Base-by-base conservation (phyloP, 1,140 invertebrate species). In the Drosophila lacertosa region DNA sequence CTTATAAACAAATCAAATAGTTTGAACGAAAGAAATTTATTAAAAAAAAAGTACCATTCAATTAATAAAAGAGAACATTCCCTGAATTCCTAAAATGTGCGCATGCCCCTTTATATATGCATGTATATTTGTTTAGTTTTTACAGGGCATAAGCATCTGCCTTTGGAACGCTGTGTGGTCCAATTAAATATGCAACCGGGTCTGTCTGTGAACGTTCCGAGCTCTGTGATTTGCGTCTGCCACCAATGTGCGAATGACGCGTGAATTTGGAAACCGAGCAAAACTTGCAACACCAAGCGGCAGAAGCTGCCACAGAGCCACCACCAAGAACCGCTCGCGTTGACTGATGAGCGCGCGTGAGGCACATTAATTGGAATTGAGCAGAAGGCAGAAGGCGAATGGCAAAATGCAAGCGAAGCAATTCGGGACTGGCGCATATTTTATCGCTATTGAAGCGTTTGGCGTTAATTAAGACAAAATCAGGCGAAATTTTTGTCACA, bases 381-480 rank as follows among this genome's bases (percentile, higher is more conserved):
- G 65, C 68, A 32, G 59, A 51, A 39, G 15, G 32, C 42, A 32
- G 50, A 13, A n/a, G n/a, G 4, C 29, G 1, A 22, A 2, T 22
- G 20, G 20, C 20, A 22, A 22, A 57, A 18, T 15, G 47, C 45
- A 67, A 51, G 33, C 18, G 9, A 62, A 50, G 65, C 55, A 50
- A 63, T 44, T 10, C 11, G 60, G 37, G 62, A 62, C 66, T 77
- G 80, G 65, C 73, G 86, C 82, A 90, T 90, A 90, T 90, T 90
- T 90, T 90, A 90, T 89, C 74, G 89, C 89, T 89, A 90, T 90
- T 90, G 84, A 90, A 90, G 89, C 89, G 89, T 90, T 90, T 90
- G 89, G 89, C 89, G 89, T 90, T 90, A 90, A 90, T 90, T 90
- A 90, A 90, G 89, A 90, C 89, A 90, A 90, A 90, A 90, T 90